phyloP scores from a whole-genome alignment of 2,888 invertebrate species.

The Lithophane ornitopus region DNA sequence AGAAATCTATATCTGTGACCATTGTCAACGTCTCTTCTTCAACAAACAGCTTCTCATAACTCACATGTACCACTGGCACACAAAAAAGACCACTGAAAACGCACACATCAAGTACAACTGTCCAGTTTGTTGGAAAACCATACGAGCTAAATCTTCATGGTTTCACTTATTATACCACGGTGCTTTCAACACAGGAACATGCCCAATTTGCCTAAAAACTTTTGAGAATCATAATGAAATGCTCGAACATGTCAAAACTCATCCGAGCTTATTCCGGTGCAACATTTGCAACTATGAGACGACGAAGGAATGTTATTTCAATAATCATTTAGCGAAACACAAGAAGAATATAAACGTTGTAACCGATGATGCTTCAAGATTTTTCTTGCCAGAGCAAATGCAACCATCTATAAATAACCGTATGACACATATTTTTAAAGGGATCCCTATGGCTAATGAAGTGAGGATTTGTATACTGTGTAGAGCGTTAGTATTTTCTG shows the following conservation, averaged over 20 bases:
- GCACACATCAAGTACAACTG: slow-evolving; percentile 53
- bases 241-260: slow-evolving; percentile 68
- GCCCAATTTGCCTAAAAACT: slow-evolving; percentile 74
- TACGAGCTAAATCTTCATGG: slow-evolving; percentile 60
- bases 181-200: slow-evolving; percentile 68
- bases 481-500: slow-evolving; percentile 71
- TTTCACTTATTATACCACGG: slow-evolving; percentile 74
- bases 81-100: neutral
- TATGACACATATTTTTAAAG: slow-evolving; percentile 64
- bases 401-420: slow-evolving; percentile 30
- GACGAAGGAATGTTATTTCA: slow-evolving; percentile 57
- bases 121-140: slow-evolving; percentile 69
- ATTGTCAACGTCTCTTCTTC: slow-evolving; percentile 77
- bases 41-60: slow-evolving; percentile 74
- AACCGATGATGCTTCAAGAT: slow-evolving; percentile 3
- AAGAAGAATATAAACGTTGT: neutral
- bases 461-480: slow-evolving; percentile 77
- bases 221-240: slow-evolving; percentile 57
- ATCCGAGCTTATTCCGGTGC: slow-evolving; percentile 70
- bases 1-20: slow-evolving; percentile 77
- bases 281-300: slow-evolving; percentile 70
- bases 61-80: slow-evolving; percentile 67
- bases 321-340: slow-evolving; percentile 69
- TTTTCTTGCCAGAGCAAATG: slow-evolving; percentile 51
- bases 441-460: slow-evolving; percentile 62